Conservation (phyloP, 2,888 invertebrate species). For the Geophilus truncorum region DNA sequence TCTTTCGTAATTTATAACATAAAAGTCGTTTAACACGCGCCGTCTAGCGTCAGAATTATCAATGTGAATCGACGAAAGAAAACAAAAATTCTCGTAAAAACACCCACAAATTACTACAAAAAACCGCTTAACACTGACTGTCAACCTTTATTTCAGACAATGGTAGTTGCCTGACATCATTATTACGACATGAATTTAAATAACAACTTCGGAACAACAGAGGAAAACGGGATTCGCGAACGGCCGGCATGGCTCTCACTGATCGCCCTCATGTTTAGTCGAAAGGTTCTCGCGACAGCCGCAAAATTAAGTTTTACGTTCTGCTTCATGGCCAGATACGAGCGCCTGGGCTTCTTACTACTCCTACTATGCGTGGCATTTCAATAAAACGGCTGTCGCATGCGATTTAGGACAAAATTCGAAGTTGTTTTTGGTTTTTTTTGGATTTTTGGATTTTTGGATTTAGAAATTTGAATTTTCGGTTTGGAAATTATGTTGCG, state of each 20-base stretch:
- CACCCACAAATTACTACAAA: no score
- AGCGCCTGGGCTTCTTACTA: constrained; percentile 35
- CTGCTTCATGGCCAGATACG: constrained; percentile 35
- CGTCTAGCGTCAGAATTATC: no score
- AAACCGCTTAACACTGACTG: no score
- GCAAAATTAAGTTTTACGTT: constrained; percentile 36
- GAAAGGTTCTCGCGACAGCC: constrained; percentile 33
- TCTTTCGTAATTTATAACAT: no score
- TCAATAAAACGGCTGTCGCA: background rate
- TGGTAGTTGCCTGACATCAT: background rate
- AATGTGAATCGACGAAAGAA: no score
- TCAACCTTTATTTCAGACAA: no score
- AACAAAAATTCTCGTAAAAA: no score
- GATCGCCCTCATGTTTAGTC: constrained; percentile 36
- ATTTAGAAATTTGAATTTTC: background rate
- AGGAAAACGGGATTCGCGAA: constrained; percentile 1
- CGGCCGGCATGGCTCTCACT: constrained; percentile 35
- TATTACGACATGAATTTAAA: background rate
- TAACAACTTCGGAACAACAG: background rate
- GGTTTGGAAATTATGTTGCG: no score
- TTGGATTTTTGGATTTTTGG: background rate
- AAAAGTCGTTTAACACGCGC: no score
- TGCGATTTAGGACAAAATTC: background rate
- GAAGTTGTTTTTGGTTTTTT: background rate
- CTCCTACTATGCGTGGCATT: constrained; percentile 34